These are phyloP conservation scores for Nephrotoma appendiculata DNA, from an alignment of 2,888 invertebrate genomes.

Conservation along the genomic window DNA sequence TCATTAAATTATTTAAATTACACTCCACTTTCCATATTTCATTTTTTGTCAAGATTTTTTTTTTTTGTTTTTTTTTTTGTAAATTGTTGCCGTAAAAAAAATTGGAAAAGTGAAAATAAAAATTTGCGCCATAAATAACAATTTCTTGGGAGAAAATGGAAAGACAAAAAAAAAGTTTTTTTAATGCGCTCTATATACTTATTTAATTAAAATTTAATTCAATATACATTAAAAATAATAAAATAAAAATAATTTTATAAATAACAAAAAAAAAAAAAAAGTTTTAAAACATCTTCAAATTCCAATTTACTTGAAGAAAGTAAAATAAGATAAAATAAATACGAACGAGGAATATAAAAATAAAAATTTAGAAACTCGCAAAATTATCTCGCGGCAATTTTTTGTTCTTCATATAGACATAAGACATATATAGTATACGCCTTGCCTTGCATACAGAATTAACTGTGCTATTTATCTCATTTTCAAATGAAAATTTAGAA, in stretches of 20 bases:
- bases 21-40: not conserved
- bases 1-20: not conserved
- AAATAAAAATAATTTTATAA: not conserved
- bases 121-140: not conserved
- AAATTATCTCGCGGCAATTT: not conserved
- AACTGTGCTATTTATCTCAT: not conserved
- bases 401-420: not conserved
- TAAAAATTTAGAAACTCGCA: not conserved
- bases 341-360: not conserved
- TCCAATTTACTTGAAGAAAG: not conserved
- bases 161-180: not conserved
- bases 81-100: too few species aligned
- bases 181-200: not conserved
- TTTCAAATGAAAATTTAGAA: not conserved
- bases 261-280: not conserved
- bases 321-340: not conserved
- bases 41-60: too few species aligned
- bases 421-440: not conserved
- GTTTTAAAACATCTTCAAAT: not conserved
- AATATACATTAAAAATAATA: not conserved
- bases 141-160: not conserved
- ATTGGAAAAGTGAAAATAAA: not conserved
- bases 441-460: not conserved
- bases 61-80: too few species aligned
- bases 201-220: not conserved